These are phyloP conservation scores for Himalopsyche japonica DNA, from an alignment of 2,888 invertebrate species.

Conservation along the genomic window DNA sequence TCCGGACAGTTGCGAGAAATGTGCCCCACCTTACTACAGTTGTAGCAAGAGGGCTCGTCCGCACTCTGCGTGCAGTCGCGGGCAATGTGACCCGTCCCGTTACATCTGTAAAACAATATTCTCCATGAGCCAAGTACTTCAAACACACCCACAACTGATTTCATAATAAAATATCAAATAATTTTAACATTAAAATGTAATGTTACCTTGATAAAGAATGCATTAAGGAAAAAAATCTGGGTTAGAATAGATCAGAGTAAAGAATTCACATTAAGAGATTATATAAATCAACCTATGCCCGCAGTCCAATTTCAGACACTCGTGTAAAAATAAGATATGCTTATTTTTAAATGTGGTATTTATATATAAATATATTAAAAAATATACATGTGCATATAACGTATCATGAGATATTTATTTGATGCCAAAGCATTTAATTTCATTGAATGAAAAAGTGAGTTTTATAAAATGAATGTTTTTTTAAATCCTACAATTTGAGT, in stretches of 20 bases:
- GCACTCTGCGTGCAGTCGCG: constrained; percentile 87
- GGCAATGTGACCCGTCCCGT: constrained; percentile 90
- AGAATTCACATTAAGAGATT: background rate
- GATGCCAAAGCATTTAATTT: background rate
- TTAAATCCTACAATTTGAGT: too few relatives aligned
- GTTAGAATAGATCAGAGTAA: background rate
- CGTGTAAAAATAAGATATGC: too few relatives aligned
- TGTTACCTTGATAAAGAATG: background rate
- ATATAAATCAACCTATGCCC: background rate
- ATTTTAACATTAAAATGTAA: background rate
- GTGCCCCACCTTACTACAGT: constrained; percentile 93
- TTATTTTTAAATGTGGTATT: too few relatives aligned
- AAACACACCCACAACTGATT: background rate
- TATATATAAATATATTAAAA: too few relatives aligned
- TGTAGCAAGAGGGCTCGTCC: constrained; percentile 88
- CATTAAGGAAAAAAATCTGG: background rate
- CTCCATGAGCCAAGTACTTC: background rate
- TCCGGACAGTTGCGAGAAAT: constrained; percentile 86
- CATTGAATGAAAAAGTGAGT: background rate
- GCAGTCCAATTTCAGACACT: background rate
- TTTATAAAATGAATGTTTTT: too few relatives aligned
- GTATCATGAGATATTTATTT: too few relatives aligned
- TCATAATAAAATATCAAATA: background rate
- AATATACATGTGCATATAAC: too few relatives aligned
- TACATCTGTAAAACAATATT: constrained; percentile 69